A percentile compares a stretch with the other conserved stretches of the same genome.
Conservation (phyloP, 2,797 vertebrate genomes). For the Gorsachius magnificus region DNA sequence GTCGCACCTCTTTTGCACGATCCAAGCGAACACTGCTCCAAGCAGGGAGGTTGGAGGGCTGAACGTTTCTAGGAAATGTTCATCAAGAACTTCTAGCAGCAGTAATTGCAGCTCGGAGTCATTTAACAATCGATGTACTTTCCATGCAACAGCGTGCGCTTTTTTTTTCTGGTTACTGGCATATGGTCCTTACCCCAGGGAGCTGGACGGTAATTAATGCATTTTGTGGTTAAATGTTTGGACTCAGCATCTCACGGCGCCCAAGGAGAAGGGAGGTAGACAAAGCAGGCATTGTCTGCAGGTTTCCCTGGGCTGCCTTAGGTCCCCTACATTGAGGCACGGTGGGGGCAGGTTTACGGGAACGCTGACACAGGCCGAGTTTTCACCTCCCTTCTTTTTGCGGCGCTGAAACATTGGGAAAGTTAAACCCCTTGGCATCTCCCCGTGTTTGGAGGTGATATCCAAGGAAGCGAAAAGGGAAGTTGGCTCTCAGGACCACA, state of each 20-base stretch:
- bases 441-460: neutral
- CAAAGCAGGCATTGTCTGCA: conserved; percentile 51
- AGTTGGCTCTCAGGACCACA: neutral
- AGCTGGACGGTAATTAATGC: conserved; percentile 54
- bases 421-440: neutral
- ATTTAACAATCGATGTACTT: neutral
- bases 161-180: neutral
- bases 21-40: neutral
- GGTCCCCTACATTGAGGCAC: neutral
- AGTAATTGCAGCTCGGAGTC: neutral
- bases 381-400: neutral
- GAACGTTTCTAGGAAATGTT: neutral
- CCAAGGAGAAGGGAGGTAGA: neutral
- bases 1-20: neutral
- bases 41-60: neutral
- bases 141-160: neutral
- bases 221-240: conserved; percentile 41
- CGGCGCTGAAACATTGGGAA: neutral
- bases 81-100: neutral
- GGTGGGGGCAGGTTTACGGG: neutral
- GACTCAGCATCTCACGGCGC: conserved; percentile 13
- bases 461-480: neutral
- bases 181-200: neutral
- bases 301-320: neutral
- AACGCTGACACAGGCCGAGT: neutral